phyloP scores from a whole-genome alignment of 2,797 vertebrate genomes.

The Myiotriccus ornatus region DNA sequence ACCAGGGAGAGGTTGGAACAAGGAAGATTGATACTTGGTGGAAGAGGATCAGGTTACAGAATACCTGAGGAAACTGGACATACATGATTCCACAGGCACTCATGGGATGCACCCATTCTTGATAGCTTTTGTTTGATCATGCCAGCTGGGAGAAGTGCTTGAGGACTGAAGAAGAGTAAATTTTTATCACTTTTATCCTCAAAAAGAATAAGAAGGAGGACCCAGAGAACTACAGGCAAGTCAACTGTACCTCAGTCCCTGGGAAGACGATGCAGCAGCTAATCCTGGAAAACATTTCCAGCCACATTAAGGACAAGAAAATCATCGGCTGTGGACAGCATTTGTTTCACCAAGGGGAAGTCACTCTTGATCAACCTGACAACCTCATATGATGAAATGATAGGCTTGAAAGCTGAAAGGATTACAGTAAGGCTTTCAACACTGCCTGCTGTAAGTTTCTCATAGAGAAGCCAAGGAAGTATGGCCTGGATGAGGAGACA shows the following conservation, averaged over 20 bases:
- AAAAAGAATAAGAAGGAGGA: not conserved
- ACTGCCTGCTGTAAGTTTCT: not conserved
- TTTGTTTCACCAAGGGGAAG: not conserved
- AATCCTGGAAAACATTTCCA: not conserved
- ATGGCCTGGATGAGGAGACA: not conserved
- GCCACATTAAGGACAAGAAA: not conserved
- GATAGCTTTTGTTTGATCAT: not conserved
- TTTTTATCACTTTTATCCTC: not conserved
- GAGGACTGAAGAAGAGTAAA: not conserved
- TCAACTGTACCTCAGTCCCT: not conserved
- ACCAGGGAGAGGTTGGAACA: not conserved
- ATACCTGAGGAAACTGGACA: not conserved
- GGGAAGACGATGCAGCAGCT: not conserved
- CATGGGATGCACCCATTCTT: not conserved
- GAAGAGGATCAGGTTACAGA: not conserved
- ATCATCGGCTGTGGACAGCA: not conserved
- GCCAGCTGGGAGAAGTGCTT: not conserved
- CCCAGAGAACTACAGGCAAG: not conserved
- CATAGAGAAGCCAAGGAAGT: not conserved
- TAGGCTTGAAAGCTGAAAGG: not conserved
- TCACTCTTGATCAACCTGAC: not conserved
- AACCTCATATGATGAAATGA: not conserved
- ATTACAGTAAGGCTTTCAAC: not conserved
- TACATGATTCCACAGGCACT: not conserved
- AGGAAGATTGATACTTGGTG: not conserved